A percentile compares a stretch with the other conserved stretches of the same genome.
Evolutionary conservation across 2,113 vertebrate genomes (phyloP).

Genomic region (Paradoxurus hermaphroditus): DNA sequence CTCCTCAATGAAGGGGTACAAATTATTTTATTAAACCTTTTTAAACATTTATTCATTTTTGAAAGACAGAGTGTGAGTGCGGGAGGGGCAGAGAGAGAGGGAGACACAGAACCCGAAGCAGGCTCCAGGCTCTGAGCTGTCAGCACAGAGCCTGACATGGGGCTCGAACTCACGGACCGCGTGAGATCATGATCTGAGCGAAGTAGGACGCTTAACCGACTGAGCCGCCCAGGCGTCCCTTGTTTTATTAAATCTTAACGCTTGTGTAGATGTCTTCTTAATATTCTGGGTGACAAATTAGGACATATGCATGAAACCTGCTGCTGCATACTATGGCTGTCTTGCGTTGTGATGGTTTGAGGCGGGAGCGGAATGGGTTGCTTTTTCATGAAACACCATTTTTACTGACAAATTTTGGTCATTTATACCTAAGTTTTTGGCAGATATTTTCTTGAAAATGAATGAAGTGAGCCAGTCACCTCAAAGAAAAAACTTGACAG

Average conservation of each 20-base stretch:
- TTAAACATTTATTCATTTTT: too few species aligned
- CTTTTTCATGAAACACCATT: slow-evolving; percentile 10
- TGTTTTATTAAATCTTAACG: slow-evolving; percentile 9
- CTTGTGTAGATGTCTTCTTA: background rate
- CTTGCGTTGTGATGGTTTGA: background rate
- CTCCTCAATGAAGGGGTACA: slow-evolving; percentile 14
- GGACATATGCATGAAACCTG: background rate
- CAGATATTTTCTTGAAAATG: slow-evolving; percentile 57
- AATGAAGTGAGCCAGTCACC: slow-evolving; percentile 49
- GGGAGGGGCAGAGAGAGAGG: too few species aligned
- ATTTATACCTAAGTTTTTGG: slow-evolving; percentile 22
- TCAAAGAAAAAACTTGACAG: slow-evolving; percentile 65
- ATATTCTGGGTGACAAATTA: background rate
- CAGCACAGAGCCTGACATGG: too few species aligned
- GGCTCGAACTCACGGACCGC: too few species aligned
- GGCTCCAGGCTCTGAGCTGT: too few species aligned
- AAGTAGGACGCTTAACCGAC: too few species aligned
- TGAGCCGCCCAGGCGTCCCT: background rate
- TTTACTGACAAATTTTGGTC: slow-evolving; percentile 33
- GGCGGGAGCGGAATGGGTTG: background rate
- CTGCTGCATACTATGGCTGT: background rate
- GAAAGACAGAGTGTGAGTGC: too few species aligned
- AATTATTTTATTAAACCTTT: background rate
- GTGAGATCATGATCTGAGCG: too few species aligned
- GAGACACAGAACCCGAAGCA: too few species aligned